These are phyloP conservation scores for Lophotis ruficrista DNA, from an alignment of 2,113 vertebrate genomes.

Conservation along the genomic window DNA sequence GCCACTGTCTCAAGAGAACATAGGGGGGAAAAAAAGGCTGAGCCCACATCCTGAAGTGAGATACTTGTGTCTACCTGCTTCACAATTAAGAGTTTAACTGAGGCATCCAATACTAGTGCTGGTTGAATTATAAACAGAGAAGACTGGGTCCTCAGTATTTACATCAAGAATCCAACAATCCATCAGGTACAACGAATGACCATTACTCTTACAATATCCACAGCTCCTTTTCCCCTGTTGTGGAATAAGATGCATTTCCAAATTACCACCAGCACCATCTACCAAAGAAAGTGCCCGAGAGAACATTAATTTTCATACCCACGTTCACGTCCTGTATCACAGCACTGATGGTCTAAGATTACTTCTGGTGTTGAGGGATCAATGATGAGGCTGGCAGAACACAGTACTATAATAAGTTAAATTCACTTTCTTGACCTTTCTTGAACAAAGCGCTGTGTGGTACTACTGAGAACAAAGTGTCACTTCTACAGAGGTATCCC, in stretches of 20 bases:
- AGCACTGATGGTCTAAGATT: neutral
- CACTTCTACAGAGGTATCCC: neutral
- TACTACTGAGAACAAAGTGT: neutral
- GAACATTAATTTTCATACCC: neutral
- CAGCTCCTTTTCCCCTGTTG: neutral
- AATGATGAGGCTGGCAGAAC: neutral
- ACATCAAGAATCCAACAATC: neutral
- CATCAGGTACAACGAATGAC: neutral
- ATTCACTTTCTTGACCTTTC: neutral
- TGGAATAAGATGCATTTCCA: neutral
- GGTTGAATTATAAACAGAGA: neutral
- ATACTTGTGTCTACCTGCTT: neutral
- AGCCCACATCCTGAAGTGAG: neutral
- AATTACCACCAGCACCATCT: neutral
- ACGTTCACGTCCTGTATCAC: neutral
- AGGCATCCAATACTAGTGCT: neutral
- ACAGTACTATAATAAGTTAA: neutral
- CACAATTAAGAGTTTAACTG: neutral
- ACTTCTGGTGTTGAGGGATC: neutral
- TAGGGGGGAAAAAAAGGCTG: neutral
- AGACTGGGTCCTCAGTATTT: neutral
- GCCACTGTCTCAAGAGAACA: neutral
- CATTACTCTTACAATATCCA: neutral
- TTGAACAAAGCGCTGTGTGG: neutral
- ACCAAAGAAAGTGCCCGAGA: neutral